Conservation (phyloP, 2,113 vertebrate genomes). For the Cacatua alba region DNA sequence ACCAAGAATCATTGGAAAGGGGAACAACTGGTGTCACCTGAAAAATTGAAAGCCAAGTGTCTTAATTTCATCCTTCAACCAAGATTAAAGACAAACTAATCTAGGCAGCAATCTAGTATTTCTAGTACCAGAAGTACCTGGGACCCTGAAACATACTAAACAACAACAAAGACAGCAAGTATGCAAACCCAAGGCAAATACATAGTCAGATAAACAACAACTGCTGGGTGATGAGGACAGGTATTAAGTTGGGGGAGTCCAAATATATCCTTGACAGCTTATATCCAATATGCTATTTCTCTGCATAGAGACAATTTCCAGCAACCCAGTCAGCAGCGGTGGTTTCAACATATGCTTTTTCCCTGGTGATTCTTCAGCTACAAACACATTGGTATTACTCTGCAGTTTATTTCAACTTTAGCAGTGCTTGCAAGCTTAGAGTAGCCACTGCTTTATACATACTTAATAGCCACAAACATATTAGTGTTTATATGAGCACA, state of each 20-base stretch:
- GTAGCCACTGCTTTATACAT: not conserved
- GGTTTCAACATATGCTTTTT: not conserved
- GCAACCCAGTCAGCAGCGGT: not conserved
- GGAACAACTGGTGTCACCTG: slow-evolving; percentile 98
- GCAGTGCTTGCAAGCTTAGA: not conserved
- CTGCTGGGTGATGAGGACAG: not conserved
- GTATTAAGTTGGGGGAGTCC: not conserved
- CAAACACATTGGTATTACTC: not conserved
- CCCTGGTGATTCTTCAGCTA: not conserved
- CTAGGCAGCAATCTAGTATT: not conserved
- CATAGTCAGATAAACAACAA: not conserved
- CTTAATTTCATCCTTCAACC: not conserved
- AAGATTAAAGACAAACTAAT: not conserved
- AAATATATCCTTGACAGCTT: not conserved
- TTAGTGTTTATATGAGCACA: not conserved
- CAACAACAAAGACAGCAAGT: not conserved
- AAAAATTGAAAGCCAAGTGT: slow-evolving; percentile 17
- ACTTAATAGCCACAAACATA: not conserved
- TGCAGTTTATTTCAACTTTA: not conserved
- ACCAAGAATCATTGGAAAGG: slow-evolving; percentile 97
- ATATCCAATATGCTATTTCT: not conserved
- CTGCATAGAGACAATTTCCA: not conserved
- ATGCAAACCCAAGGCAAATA: not conserved
- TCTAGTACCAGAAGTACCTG: not conserved
- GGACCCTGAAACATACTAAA: not conserved